Evolutionary conservation across 2,888 invertebrate species (phyloP).

Genomic region (Andrena haemorrhoa): DNA sequence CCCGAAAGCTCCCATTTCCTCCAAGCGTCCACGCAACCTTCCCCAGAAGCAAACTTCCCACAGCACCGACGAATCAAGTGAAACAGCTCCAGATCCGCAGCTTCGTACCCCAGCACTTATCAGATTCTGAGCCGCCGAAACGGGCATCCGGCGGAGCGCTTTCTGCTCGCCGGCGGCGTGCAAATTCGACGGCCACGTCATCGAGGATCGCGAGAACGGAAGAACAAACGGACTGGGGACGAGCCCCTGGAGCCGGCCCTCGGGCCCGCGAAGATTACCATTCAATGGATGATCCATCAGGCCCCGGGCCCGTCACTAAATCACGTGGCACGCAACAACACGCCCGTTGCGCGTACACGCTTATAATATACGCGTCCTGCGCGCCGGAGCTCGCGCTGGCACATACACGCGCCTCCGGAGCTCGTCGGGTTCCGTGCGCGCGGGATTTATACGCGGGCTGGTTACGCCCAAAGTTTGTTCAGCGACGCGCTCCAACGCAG

Average conservation of each 20-base stretch:
- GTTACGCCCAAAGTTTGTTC: constrained; percentile 79
- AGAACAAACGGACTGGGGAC: constrained; percentile 26
- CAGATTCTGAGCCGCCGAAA: not conserved
- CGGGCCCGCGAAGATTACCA: constrained; percentile 73
- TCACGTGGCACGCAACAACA: constrained; percentile 68
- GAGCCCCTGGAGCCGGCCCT: constrained; percentile 51
- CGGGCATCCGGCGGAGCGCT: not conserved
- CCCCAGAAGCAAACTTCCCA: too few species aligned
- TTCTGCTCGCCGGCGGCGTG: constrained; percentile 15
- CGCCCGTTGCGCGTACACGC: constrained; percentile 43
- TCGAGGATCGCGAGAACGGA: constrained; percentile 33
- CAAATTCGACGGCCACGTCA: constrained; percentile 52
- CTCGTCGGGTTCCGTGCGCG: constrained; percentile 39
- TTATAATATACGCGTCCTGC: constrained; percentile 52
- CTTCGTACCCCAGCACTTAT: constrained; percentile 4
- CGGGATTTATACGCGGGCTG: constrained; percentile 71
- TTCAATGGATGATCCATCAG: constrained; percentile 79
- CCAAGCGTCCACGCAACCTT: too few species aligned
- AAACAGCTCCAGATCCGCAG: not conserved
- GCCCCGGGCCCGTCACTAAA: constrained; percentile 72
- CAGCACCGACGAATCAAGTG: not conserved
- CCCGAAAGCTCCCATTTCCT: too few species aligned
- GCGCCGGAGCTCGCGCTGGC: constrained; percentile 6
- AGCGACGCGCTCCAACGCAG: constrained; percentile 67
- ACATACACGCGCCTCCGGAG: constrained; percentile 41